Conservation (phyloP, 2,113 vertebrate species). For the Tetrax tetrax region DNA sequence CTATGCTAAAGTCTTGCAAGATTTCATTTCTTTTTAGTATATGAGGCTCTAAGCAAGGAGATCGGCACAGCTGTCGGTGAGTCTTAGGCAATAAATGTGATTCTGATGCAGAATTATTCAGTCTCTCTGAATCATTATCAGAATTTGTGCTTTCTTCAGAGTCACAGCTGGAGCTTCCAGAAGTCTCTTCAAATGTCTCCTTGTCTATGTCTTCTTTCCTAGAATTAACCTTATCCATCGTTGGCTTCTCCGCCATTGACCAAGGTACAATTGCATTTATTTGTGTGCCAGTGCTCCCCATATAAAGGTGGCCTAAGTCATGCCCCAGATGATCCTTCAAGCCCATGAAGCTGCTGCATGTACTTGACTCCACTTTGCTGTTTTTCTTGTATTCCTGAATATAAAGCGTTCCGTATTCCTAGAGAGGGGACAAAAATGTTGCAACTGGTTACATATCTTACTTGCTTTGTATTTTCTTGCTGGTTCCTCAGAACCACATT, state of each 20-base stretch:
- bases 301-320: constrained; percentile 87
- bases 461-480: neutral
- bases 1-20: constrained; percentile 77
- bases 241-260: constrained; percentile 77
- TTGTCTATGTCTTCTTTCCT: constrained; percentile 80
- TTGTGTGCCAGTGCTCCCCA: constrained; percentile 85
- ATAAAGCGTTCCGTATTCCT: constrained; percentile 83
- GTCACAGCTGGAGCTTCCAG: constrained; percentile 72
- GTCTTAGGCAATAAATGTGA: constrained; percentile 74
- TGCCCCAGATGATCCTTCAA: constrained; percentile 93
- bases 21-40: constrained; percentile 81
- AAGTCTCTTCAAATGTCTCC: constrained; percentile 71
- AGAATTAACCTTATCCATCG: constrained; percentile 83
- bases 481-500: neutral
- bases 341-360: constrained; percentile 93
- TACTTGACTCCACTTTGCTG: constrained; percentile 85
- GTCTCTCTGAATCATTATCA: constrained; percentile 79
- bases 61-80: constrained; percentile 87
- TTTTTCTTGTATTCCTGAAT: constrained; percentile 80
- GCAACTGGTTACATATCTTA: constrained; percentile 31
- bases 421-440: constrained; percentile 60
- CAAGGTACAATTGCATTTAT: constrained; percentile 82
- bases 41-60: constrained; percentile 88
- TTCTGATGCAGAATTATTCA: constrained; percentile 65
- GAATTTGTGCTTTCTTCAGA: constrained; percentile 83